Base-by-base conservation (phyloP, 2,797 vertebrate genomes). In the Bradypodion pumilum region DNA sequence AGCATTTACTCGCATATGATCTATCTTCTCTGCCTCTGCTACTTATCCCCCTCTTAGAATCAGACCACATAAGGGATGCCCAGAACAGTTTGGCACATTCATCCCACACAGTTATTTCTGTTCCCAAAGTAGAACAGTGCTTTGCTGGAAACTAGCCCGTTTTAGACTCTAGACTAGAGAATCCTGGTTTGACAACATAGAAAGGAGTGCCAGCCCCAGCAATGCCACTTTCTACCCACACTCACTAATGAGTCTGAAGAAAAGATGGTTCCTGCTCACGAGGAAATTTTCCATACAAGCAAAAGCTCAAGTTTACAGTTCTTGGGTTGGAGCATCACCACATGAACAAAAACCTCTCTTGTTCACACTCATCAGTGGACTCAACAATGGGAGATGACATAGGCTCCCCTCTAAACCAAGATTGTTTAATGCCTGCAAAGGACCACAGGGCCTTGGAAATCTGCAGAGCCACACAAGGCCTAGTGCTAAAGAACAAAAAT, bases 31-130 rank as follows among this genome's bases (percentile, higher is more conserved):
- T 87, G 44, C 89, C 82, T 86, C 83, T 84, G 84, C 83, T 89
- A 92, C 88, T 83, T 89, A 79, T 84, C 87, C 91, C 89, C 85
- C 89, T 90, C 90, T 83, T 13, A 81, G 79, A 86, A 85, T 81
- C 86, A 91, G 85, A 32, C 75, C 79, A 76, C 1, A 27, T 78
- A 86, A 89, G 65, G 87, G 75, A 91, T 65, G 69, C 73, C 37
- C 77, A 85, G 85, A 65, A 68, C 59, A 78, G 72, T 25, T 73
- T 66, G 44, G 42, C 70, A 86, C 81, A 92, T 92, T 92, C 88
- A 85, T 90, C 87, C 82, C 44, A 80, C 32, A 74, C 52, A 76
- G 68, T 85, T 92, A 88, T 85, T 83, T 84, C 81, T 6, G 46
- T 84, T 91, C 35, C 37, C 78, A 84, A 82, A 88, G 80, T 46